Evolutionary conservation across 1,140 invertebrate species (phyloP).

Genomic region (Danaus melanippus): DNA sequence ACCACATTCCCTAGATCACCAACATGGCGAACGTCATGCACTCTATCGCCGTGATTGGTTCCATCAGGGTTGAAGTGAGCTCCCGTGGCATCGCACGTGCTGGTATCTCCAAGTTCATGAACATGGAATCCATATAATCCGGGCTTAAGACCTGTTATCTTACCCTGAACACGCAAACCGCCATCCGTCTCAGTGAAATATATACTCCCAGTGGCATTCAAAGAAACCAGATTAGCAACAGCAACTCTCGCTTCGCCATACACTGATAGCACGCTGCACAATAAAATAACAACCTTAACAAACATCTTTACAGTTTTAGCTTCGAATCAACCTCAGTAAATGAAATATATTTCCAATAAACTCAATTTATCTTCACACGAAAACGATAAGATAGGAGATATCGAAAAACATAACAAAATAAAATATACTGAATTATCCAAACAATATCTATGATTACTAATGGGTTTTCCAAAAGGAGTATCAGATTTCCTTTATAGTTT

Average conservation of each 20-base stretch:
- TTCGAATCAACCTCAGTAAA: constrained; percentile 10
- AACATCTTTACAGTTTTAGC: constrained; percentile 11
- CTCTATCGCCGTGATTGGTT: constrained; percentile 39
- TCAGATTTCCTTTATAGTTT: constrained; percentile 1
- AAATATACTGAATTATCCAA: no score
- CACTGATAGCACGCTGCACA: constrained; percentile 8
- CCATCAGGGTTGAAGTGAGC: constrained; percentile 81
- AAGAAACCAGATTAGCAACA: constrained; percentile 29
- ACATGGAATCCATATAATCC: constrained; percentile 86
- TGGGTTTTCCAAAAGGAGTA: constrained; percentile 1
- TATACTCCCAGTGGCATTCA: constrained; percentile 52
- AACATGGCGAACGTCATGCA: constrained; percentile 78
- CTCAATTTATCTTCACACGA: not conserved
- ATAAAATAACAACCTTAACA: constrained; percentile 11
- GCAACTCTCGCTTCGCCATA: constrained; percentile 28
- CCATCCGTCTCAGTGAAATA: constrained; percentile 66
- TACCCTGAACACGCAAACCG: constrained; percentile 75
- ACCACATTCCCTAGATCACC: constrained; percentile 92
- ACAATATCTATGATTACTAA: no score
- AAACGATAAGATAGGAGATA: constrained; percentile 6
- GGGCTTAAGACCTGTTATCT: constrained; percentile 76
- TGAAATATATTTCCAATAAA: not conserved
- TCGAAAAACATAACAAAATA: constrained; percentile 1
- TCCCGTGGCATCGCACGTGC: constrained; percentile 76
- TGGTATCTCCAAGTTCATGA: constrained; percentile 84